Evolutionary conservation across 2,113 vertebrate species (phyloP).

Genomic region (Nothobranchius kuhntae): DNA sequence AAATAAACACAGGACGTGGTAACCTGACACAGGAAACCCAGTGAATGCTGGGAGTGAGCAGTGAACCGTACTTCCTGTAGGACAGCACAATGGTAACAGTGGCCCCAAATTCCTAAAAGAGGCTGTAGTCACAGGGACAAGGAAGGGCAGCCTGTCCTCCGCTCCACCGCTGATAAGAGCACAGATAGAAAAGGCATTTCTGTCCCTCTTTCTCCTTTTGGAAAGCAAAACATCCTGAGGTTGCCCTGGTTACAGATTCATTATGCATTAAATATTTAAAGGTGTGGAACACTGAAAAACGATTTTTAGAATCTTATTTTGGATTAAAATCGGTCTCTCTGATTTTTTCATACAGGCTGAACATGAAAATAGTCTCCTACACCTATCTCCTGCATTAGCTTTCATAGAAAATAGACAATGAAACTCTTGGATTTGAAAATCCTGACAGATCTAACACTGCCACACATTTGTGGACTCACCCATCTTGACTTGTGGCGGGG

Average conservation of each 20-base stretch:
- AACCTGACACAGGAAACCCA: constrained; percentile 85
- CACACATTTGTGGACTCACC: too few species aligned
- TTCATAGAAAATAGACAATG: too few species aligned
- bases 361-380: too few species aligned
- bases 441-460: too few species aligned
- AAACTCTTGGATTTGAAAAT: too few species aligned
- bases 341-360: too few species aligned
- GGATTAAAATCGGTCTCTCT: too few species aligned
- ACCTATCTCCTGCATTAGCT: too few species aligned
- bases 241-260: constrained; percentile 59
- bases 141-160: constrained; percentile 77
- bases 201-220: constrained; percentile 47
- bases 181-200: constrained; percentile 72
- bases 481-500: too few species aligned
- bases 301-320: too few species aligned
- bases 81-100: constrained; percentile 80
- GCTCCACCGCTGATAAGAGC: constrained; percentile 75
- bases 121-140: constrained; percentile 69
- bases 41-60: constrained; percentile 83
- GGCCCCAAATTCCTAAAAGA: constrained; percentile 75
- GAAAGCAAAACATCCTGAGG: constrained; percentile 60
- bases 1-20: constrained; percentile 84
- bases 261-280: constrained; percentile 38
- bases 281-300: neutral
- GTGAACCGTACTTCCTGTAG: constrained; percentile 77